A percentile compares a stretch with the other conserved stretches of the same genome.
Conservation (phyloP, 2,888 invertebrate genomes). For the Fabriciana adippe region DNA sequence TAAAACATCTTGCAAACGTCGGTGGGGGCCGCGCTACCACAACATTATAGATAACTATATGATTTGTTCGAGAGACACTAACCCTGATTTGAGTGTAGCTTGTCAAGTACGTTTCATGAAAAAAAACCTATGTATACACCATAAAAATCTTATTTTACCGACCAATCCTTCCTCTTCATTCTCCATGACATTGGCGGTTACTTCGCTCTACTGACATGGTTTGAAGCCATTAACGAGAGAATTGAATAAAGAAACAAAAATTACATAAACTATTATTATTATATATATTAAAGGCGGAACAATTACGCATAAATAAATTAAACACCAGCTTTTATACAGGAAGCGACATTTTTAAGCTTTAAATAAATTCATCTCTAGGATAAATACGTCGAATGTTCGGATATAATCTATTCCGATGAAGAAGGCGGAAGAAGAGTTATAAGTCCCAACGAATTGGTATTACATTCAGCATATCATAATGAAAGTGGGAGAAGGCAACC, state of each 20-base stretch:
- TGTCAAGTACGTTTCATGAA: constrained; percentile 59
- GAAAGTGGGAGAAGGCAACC: constrained; percentile 40
- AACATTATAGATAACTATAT: constrained; percentile 74
- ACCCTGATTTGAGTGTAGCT: constrained; percentile 57
- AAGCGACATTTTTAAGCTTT: background rate
- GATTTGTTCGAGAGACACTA: constrained; percentile 70
- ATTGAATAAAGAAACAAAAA: too few species aligned
- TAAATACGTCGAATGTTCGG: constrained; percentile 72
- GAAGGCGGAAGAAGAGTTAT: constrained; percentile 27
- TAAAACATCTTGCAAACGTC: constrained; percentile 63
- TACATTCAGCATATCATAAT: constrained; percentile 60
- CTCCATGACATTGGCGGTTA: too few species aligned
- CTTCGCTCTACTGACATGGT: too few species aligned
- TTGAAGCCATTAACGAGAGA: too few species aligned
- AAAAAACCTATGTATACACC: too few species aligned
- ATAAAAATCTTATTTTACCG: too few species aligned
- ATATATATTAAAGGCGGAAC: too few species aligned
- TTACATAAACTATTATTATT: too few species aligned
- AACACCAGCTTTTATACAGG: background rate
- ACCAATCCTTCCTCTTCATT: too few species aligned
- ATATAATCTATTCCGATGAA: constrained; percentile 66
- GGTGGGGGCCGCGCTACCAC: constrained; percentile 66
- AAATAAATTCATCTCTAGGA: constrained; percentile 48
- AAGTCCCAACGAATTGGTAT: constrained; percentile 42
- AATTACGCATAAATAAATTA: too few species aligned